These are phyloP conservation scores for Plagodis dolabraria DNA, from an alignment of 2,888 invertebrate species.

Conservation along the genomic window DNA sequence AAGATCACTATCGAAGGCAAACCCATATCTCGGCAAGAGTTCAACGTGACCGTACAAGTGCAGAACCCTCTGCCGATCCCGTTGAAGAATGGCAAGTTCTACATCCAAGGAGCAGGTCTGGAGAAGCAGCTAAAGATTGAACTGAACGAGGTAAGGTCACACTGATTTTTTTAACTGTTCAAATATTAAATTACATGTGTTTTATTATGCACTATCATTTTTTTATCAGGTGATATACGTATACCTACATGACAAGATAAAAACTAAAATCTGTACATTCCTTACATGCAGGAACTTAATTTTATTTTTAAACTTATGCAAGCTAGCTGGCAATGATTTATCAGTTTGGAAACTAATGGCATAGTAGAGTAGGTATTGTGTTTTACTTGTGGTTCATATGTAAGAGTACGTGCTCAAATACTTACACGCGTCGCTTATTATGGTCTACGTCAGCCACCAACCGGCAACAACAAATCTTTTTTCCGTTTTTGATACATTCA, in stretches of 20 bases:
- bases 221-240: neutral
- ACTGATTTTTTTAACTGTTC: neutral
- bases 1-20: constrained; percentile 87
- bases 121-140: constrained; percentile 89
- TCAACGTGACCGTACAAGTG: constrained; percentile 87
- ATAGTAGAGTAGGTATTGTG: too few relatives aligned
- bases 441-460: neutral
- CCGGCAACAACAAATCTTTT: neutral
- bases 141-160: constrained; percentile 82
- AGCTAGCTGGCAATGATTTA: too few relatives aligned
- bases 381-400: too few relatives aligned
- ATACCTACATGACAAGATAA: too few relatives aligned
- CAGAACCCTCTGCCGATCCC: constrained; percentile 93
- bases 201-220: too few relatives aligned
- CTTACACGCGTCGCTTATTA: too few relatives aligned
- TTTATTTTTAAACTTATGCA: too few relatives aligned
- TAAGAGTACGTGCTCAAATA: too few relatives aligned
- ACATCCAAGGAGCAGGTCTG: constrained; percentile 93
- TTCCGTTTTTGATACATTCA: neutral
- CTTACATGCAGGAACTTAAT: too few relatives aligned
- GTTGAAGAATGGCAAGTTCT: constrained; percentile 90
- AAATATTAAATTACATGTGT: too few relatives aligned
- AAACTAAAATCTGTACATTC: too few relatives aligned
- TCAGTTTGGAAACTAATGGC: too few relatives aligned
- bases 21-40: constrained; percentile 78